Percentiles rank a stretch among this genome's conserved stretches.
phyloP scores from a whole-genome alignment of 2,797 vertebrate genomes.

The Danio choprae region DNA sequence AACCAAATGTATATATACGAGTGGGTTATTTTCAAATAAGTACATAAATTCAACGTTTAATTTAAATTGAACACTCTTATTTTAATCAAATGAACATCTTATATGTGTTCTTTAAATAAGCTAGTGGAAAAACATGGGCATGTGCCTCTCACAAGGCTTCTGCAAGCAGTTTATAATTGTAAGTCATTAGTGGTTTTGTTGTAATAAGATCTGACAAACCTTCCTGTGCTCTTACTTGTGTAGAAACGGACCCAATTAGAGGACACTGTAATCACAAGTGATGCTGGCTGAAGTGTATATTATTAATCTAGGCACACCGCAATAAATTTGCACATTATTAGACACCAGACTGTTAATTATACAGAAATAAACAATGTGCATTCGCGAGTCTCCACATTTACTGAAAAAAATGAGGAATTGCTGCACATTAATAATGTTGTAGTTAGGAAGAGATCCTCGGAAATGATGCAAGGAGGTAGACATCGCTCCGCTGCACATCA shows the following conservation, averaged over 20 bases:
- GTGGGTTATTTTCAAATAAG: no score
- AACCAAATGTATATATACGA: no score
- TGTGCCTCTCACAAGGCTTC: neutral
- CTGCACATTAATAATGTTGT: slow-evolving; percentile 6
- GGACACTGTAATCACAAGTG: slow-evolving; percentile 18
- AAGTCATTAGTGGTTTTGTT: neutral
- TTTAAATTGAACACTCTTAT: no score
- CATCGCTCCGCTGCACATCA: neutral
- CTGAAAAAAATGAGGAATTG: slow-evolving; percentile 3
- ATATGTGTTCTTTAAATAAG: no score
- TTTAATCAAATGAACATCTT: no score
- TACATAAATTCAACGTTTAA: no score
- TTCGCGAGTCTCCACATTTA: neutral
- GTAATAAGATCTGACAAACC: neutral
- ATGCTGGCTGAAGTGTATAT: slow-evolving; percentile 1
- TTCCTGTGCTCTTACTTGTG: neutral
- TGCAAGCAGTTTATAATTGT: neutral
- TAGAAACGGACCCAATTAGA: slow-evolving; percentile 2
- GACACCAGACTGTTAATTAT: slow-evolving; percentile 12
- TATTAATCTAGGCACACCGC: neutral
- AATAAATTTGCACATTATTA: slow-evolving; percentile 1
- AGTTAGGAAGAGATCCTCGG: neutral
- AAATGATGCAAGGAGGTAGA: slow-evolving; percentile 28
- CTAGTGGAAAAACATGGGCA: no score
- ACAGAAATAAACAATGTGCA: neutral